Evolutionary conservation across 2,113 vertebrate species (phyloP).

Genomic region (Sminthopsis crassicaudata): DNA sequence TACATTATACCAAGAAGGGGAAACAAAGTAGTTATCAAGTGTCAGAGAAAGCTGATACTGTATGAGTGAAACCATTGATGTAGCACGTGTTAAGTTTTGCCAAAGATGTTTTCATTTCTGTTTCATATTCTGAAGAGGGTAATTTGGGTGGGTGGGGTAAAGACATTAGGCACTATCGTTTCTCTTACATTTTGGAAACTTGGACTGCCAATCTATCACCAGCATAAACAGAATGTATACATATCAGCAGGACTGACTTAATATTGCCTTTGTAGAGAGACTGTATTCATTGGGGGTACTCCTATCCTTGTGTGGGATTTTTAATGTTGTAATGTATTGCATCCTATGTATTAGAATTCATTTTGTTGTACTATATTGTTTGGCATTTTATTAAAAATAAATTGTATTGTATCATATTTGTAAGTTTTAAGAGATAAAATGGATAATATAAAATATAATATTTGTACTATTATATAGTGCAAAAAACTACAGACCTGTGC

Average conservation of each 20-base stretch:
- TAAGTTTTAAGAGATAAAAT: conserved; percentile 73
- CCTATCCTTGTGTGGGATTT: conserved; percentile 61
- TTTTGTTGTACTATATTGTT: conserved; percentile 75
- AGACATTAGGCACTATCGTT: conserved; percentile 26
- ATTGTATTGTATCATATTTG: conserved; percentile 74
- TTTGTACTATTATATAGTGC: conserved; percentile 73
- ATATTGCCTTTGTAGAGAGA: conserved; percentile 47
- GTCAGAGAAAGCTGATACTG: conserved; percentile 57
- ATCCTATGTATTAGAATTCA: conserved; percentile 67
- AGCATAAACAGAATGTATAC: conserved; percentile 61
- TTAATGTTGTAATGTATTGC: conserved; percentile 74
- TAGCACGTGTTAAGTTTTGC: conserved; percentile 45
- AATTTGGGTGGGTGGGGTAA: conserved; percentile 28
- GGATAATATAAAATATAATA: conserved; percentile 76
- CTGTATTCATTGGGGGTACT: conserved; percentile 65
- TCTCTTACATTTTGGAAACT: conserved; percentile 52
- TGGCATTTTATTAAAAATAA: conserved; percentile 77
- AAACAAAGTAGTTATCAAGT: conserved; percentile 1
- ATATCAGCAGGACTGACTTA: conserved; percentile 65
- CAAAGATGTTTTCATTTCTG: conserved; percentile 12
- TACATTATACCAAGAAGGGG: conserved; percentile 46
- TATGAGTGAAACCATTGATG: neutral
- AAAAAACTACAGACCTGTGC: conserved; percentile 61
- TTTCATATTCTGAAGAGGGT: conserved; percentile 51
- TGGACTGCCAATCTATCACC: conserved; percentile 40